Percentiles rank a stretch among this genome's conserved stretches.
Evolutionary conservation across 2,113 vertebrate species (phyloP).

Genomic region (Crocuta crocuta): DNA sequence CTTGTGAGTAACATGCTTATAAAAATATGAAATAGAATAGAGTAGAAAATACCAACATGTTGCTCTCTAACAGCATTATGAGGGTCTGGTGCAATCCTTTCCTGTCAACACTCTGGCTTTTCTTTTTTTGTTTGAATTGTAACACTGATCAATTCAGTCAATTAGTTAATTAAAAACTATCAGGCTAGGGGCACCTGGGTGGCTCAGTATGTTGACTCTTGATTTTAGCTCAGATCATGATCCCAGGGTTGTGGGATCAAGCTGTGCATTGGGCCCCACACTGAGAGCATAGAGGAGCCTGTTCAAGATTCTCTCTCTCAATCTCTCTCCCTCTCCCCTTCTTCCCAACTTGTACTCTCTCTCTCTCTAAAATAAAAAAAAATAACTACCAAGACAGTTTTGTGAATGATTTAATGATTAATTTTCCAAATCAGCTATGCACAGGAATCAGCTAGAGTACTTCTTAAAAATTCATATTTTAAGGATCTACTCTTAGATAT

Average conservation of each 20-base stretch:
- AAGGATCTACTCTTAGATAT: background rate
- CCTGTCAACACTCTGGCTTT: background rate
- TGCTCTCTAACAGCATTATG: background rate
- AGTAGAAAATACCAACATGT: background rate
- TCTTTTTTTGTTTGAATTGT: background rate
- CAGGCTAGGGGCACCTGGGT: background rate
- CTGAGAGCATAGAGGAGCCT: too few species aligned
- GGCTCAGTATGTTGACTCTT: too few species aligned
- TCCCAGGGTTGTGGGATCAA: too few species aligned
- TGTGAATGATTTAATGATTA: conserved; percentile 8
- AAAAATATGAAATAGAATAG: background rate
- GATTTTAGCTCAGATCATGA: too few species aligned
- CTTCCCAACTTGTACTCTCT: too few species aligned
- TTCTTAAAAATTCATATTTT: conserved; percentile 12
- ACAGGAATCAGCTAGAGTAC: background rate
- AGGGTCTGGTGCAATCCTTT: background rate
- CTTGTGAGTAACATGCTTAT: background rate
- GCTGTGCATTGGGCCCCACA: too few species aligned
- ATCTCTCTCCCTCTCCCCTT: too few species aligned
- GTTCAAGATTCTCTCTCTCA: too few species aligned
- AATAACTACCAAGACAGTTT: background rate
- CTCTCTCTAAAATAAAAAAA: too few species aligned
- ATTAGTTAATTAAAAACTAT: background rate
- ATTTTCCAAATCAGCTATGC: background rate
- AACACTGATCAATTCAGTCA: background rate